Evolutionary conservation across 2,113 vertebrate genomes (phyloP).

Genomic region (Hylia prasina): DNA sequence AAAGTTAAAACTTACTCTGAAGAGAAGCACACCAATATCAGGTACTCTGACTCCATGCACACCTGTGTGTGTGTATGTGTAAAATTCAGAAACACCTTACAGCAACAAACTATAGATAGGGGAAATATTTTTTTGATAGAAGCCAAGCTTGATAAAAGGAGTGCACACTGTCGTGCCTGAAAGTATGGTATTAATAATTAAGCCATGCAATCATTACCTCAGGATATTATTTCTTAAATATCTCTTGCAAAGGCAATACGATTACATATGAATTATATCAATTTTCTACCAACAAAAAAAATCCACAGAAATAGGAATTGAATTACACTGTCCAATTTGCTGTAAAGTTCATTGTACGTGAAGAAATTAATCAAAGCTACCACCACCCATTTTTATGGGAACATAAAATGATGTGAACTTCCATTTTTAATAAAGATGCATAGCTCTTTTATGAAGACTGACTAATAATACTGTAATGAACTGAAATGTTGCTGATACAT

Average conservation of each 20-base stretch:
- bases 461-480: conserved; percentile 84
- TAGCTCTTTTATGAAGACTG: conserved; percentile 90
- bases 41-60: background rate
- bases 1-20: background rate
- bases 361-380: conserved; percentile 89
- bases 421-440: conserved; percentile 93
- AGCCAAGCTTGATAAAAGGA: conserved; percentile 38
- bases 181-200: conserved; percentile 79
- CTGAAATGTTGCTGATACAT: conserved; percentile 66
- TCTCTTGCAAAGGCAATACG: conserved; percentile 82
- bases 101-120: background rate
- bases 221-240: conserved; percentile 85
- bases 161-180: conserved; percentile 25
- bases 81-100: background rate
- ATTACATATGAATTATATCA: conserved; percentile 85
- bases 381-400: conserved; percentile 89
- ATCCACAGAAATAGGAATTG: conserved; percentile 81
- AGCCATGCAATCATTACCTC: conserved; percentile 77
- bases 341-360: conserved; percentile 88
- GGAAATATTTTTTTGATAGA: conserved; percentile 51
- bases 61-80: fast-evolving
- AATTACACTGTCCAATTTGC: conserved; percentile 85
- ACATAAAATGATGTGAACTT: conserved; percentile 94
- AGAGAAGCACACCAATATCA: background rate
- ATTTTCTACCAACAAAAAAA: conserved; percentile 83